These are phyloP conservation scores for Araneus ventricosus DNA, from an alignment of 1,140 invertebrate species.

Conservation along the genomic window DNA sequence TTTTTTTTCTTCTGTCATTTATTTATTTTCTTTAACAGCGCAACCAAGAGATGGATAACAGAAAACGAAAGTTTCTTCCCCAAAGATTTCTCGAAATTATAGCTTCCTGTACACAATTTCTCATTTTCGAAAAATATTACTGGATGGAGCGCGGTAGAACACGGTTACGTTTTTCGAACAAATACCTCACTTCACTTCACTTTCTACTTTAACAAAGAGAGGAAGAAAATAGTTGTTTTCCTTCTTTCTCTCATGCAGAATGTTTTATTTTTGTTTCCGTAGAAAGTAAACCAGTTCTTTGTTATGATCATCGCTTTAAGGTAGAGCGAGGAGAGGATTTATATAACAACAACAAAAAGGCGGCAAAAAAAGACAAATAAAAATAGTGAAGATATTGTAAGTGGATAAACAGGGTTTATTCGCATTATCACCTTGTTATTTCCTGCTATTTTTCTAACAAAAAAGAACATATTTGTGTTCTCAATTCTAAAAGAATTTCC, in stretches of 20 bases:
- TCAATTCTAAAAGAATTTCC: not conserved
- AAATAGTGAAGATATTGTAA: not conserved
- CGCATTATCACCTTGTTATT: constrained; percentile 3
- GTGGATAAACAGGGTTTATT: constrained; percentile 6
- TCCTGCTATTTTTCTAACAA: not conserved
- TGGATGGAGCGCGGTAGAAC: not conserved
- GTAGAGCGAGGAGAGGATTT: not conserved
- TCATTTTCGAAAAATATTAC: not conserved
- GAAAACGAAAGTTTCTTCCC: constrained; percentile 24
- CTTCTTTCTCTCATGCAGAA: not conserved
- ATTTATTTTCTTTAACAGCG: not conserved
- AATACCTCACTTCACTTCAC: not conserved
- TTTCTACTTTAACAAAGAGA: constrained; percentile 27
- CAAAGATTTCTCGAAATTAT: not conserved
- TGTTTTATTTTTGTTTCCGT: not conserved
- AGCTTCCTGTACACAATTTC: constrained; percentile 22
- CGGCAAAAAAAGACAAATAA: not conserved
- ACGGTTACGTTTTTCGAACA: not conserved
- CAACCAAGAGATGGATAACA: not conserved
- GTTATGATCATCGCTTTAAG: constrained; percentile 20
- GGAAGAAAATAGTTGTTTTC: not conserved
- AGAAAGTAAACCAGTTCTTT: constrained; percentile 6
- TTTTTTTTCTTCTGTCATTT: not conserved
- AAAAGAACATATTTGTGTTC: not conserved
- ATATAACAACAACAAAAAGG: not conserved